Base-by-base conservation (phyloP, 2,888 invertebrate genomes). In the Iselma pallidipennis region DNA sequence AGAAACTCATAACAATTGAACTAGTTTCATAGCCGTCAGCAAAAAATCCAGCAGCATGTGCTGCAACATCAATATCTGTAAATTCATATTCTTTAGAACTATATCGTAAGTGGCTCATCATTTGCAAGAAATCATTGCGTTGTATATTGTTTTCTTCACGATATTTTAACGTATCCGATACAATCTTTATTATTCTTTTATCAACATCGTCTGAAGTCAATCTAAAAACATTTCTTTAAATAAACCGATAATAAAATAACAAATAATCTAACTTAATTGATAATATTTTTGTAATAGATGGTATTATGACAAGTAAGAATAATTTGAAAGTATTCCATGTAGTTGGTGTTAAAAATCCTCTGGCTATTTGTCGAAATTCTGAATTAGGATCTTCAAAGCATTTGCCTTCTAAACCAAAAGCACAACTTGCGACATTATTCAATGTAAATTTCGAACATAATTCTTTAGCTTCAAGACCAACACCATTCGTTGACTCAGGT, bases 1-100 rank as follows among this genome's bases (percentile, higher is more conserved):
- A 59, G 54, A 79, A 82, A 37, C 75, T 76, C 25, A 83, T 67
- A 0, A 80, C 78, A 0, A 77, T 74, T 0, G 83, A 81, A 12
- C 82, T 82, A 0, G 84, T 84, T 66, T 83, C 83, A 66, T 81
- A 83, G 1, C 84, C 84, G 37, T 84, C 85, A 0, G 76, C 57
- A 59, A 85, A 84, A 66, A 83, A 82, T 0, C 83, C 77, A 0
- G 82, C 67, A 2, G 78, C 72, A 31, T 83, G 80, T 0, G 82
- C 74, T 0, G 74, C 58, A 33, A 83, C 65, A 29, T 86, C 71
- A 2, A 83, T 80, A 84, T 71, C 64, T 50, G n/a, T 26, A 50
- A 50, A 28, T 6, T 50, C n/a, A 16, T 49, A 2, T 23, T 28
- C 28, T n/a, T 9, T 26, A 14, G 50, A 50, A 26, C 25, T 21